Conservation (phyloP, 2,797 vertebrate genomes). For the Atherinosoma microstoma region DNA sequence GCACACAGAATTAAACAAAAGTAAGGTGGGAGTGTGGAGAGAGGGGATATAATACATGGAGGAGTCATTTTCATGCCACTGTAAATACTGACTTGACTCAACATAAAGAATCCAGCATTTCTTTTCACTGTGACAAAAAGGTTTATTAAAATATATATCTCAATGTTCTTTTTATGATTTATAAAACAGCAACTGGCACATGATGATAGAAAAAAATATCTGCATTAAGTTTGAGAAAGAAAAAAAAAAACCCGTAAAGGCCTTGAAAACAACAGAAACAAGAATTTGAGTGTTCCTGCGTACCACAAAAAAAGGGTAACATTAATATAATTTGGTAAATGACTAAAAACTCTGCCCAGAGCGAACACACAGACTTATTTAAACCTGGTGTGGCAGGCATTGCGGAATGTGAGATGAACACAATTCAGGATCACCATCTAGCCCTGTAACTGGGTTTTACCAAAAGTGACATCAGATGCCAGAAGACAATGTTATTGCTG, state of each 20-base stretch:
- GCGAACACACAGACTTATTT: not conserved
- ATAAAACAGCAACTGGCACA: not conserved
- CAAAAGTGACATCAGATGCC: conserved; percentile 74
- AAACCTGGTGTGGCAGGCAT: conserved; percentile 25
- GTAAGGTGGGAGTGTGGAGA: not conserved
- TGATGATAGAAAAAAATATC: too few relatives aligned
- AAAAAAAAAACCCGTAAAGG: not conserved
- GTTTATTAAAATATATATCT: not conserved
- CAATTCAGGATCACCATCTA: conserved; percentile 46
- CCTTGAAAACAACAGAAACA: not conserved
- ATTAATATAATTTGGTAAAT: not conserved
- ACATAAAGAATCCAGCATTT: not conserved
- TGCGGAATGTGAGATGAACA: conserved; percentile 30
- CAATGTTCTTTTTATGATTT: not conserved
- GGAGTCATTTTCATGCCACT: not conserved
- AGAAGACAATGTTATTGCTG: conserved; percentile 86
- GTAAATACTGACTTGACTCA: not conserved
- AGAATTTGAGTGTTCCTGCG: not conserved
- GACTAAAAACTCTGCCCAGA: not conserved
- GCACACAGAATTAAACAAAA: not conserved
- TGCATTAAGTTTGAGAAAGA: not conserved
- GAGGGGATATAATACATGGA: not conserved
- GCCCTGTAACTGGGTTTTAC: conserved; percentile 70
- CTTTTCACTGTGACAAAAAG: not conserved
- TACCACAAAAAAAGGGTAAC: not conserved